These are phyloP conservation scores for Sycophila texana DNA, from an alignment of 2,888 invertebrate genomes.

Conservation along the genomic window DNA sequence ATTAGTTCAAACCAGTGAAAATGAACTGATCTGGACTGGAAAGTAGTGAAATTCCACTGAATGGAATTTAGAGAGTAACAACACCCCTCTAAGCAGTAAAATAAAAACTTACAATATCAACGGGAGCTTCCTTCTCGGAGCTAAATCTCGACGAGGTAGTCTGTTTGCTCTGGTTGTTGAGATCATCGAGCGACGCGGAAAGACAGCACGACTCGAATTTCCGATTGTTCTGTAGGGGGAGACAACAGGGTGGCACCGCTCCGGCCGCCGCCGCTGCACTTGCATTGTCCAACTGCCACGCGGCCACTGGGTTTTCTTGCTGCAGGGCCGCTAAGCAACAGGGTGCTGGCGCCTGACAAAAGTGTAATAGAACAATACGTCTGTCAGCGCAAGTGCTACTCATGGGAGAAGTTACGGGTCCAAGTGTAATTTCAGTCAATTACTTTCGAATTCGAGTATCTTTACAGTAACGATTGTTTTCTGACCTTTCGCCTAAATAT, in stretches of 20 bases:
- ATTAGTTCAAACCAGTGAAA: too few relatives aligned
- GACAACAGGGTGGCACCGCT: constrained; percentile 9
- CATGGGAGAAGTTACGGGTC: too few relatives aligned
- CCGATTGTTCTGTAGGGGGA: background rate
- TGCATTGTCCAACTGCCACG: constrained; percentile 18
- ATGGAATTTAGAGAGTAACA: too few relatives aligned
- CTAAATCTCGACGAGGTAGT: constrained; percentile 37
- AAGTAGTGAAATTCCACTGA: background rate
- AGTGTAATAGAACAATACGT: background rate
- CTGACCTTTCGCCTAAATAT: too few relatives aligned
- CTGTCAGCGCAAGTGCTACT: too few relatives aligned
- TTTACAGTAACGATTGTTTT: too few relatives aligned
- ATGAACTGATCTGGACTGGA: too few relatives aligned
- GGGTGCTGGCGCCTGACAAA: constrained; percentile 1
- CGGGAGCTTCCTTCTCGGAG: constrained; percentile 27
- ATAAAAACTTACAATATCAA: background rate
- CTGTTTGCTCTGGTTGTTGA: constrained; percentile 37
- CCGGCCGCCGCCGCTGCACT: background rate
- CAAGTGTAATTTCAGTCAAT: too few relatives aligned
- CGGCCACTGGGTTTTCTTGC: background rate
- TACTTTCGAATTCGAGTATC: too few relatives aligned
- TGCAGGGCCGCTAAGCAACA: constrained; percentile 24
- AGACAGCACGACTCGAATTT: constrained; percentile 40
- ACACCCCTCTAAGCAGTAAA: too few relatives aligned
- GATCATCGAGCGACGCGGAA: constrained; percentile 29